These are phyloP conservation scores for Eulithis prunata DNA, from an alignment of 2,888 invertebrate genomes.

Conservation along the genomic window DNA sequence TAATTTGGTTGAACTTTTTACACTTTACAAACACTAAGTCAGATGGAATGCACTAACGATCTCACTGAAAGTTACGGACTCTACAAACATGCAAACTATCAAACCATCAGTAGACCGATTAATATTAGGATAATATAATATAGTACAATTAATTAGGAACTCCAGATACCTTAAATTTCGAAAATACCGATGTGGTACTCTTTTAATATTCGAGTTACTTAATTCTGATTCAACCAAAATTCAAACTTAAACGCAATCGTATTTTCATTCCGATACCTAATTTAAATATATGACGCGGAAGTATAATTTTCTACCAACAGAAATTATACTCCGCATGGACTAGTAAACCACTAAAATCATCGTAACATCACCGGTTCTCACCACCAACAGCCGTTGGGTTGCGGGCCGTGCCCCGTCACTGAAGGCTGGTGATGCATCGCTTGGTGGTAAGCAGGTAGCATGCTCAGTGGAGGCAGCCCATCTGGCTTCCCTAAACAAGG, in stretches of 20 bases:
- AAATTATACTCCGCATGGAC: constrained; percentile 50
- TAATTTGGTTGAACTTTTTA: constrained; percentile 66
- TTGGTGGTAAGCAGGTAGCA: constrained; percentile 81
- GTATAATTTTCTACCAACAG: constrained; percentile 9
- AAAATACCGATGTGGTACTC: constrained; percentile 46
- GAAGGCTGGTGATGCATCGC: constrained; percentile 75
- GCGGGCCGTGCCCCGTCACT: constrained; percentile 66
- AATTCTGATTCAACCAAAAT: constrained; percentile 48
- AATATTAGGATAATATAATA: constrained; percentile 35
- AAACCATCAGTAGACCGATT: constrained; percentile 27
- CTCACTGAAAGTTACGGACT: constrained; percentile 31
- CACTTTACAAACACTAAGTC: constrained; percentile 67
- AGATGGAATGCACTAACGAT: constrained; percentile 64
- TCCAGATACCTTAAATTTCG: constrained; percentile 75
- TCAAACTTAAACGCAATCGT: constrained; percentile 40
- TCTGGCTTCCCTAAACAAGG: constrained; percentile 89
- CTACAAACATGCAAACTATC: constrained; percentile 32
- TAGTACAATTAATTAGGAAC: constrained; percentile 74
- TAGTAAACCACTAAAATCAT: constrained; percentile 62
- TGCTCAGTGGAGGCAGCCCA: constrained; percentile 77
- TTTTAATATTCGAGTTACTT: constrained; percentile 68
- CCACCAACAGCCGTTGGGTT: constrained; percentile 84
- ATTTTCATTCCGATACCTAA: constrained; percentile 28
- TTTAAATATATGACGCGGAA: constrained; percentile 32
- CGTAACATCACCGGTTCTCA: constrained; percentile 42